Base-by-base conservation (phyloP, 1,140 invertebrate genomes). In the Halyomorpha halys region DNA sequence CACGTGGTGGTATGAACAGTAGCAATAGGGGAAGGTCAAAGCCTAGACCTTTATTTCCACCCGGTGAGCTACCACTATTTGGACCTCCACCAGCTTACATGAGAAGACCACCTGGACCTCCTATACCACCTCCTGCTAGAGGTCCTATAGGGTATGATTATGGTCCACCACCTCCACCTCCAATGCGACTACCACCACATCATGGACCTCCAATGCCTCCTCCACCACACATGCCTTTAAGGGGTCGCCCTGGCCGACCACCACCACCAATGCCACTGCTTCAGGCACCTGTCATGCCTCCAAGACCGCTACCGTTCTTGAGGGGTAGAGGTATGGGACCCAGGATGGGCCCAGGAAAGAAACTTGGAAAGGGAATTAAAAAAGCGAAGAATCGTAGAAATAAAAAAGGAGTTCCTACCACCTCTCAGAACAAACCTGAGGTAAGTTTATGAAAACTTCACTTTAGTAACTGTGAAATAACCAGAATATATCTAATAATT, bases 91-190 rank as follows among this genome's bases (percentile, higher is more conserved):
- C 64, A n/a, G 64, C 49, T 1, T 62, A 65, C 30, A 30, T 53
- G 19, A 59, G 64, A 16, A 45, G 64, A 25, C 64, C 64, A 25
- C 64, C 64, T 18, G 47, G 45, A 4, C 64, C 64, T 9, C 64
- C 64, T 0, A 44, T 44, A 2, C 64, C 64, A 47, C 64, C 59
- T 21, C 64, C 64, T 15, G 19, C 53, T 16, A 45, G 30, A 18
- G 18, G 63, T 16, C 59, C 64, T 21, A 25, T 56, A n/a, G 53
- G 53, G 4, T 21, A 18, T n/a, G 45, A 27, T 25, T 62, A 27
- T 51, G 59, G 45, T 15, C 64, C 64, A 19, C 64, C 64, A 45
- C 64, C 64, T 23, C 64, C 64, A 27, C 64, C 64, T 9, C 64
- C 64, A 15, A 18, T 61, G 14, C 44, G 49, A 15, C 16, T 44